Conservation (phyloP, 2,888 invertebrate genomes). For the Morinoia aosen region DNA sequence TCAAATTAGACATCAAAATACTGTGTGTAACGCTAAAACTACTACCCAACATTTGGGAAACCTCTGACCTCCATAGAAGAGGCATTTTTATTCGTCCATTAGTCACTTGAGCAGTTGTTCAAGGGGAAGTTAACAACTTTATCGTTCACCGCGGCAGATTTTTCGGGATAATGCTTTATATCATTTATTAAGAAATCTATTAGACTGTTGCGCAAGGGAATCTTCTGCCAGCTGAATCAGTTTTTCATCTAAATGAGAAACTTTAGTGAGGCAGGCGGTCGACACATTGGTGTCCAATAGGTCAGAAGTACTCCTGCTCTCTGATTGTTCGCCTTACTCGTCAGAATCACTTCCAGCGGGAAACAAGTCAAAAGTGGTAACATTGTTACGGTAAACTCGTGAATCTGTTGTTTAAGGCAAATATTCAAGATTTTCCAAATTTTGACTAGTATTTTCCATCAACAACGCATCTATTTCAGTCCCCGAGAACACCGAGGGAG, state of each 20-base stretch:
- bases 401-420: background rate
- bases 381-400: background rate
- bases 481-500: background rate
- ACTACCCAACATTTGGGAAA: background rate
- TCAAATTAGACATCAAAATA: background rate
- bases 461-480: background rate
- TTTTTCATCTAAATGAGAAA: background rate
- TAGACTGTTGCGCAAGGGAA: background rate
- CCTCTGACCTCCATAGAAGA: background rate
- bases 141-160: background rate
- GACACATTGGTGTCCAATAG: no score
- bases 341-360: background rate
- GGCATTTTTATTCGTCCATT: background rate
- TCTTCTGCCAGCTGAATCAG: background rate
- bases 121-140: background rate
- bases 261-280: background rate
- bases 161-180: background rate
- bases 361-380: background rate
- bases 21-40: background rate
- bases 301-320: no score
- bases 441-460: background rate
- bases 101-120: background rate
- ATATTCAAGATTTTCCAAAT: background rate
- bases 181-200: background rate
- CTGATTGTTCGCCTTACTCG: background rate